phyloP scores from a whole-genome alignment of 2,888 invertebrate species.

The Machimus atricapillus region DNA sequence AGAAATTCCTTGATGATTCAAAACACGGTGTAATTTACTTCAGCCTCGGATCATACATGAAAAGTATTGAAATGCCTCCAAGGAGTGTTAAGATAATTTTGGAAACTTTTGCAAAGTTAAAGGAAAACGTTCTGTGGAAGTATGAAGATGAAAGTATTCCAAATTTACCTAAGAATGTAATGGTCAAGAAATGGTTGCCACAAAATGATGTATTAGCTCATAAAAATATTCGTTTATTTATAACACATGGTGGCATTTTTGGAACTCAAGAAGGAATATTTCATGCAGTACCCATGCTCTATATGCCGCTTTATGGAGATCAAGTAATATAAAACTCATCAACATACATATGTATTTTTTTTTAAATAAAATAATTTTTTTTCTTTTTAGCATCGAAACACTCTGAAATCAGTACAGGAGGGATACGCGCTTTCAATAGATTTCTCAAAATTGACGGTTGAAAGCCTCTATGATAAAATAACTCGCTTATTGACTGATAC shows the following conservation, averaged over 20 bases:
- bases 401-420: conserved; percentile 57
- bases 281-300: conserved; percentile 62
- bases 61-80: conserved; percentile 61
- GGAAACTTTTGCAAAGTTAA: conserved; percentile 61
- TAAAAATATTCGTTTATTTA: conserved; percentile 62
- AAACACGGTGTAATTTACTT: conserved; percentile 63
- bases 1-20: conserved; percentile 60
- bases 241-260: conserved; percentile 63
- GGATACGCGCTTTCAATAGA: conserved; percentile 60
- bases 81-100: conserved; percentile 59
- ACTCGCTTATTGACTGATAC: conserved; percentile 58
- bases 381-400: conserved; percentile 56
- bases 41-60: conserved; percentile 63
- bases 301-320: conserved; percentile 63
- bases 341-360: background rate
- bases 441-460: conserved; percentile 57
- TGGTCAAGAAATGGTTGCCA: conserved; percentile 65
- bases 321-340: conserved; percentile 51
- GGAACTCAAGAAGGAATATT: conserved; percentile 62
- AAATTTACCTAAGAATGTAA: conserved; percentile 61
- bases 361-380: background rate
- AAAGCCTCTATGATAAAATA: conserved; percentile 57
- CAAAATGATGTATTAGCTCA: conserved; percentile 65
- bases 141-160: conserved; percentile 62
- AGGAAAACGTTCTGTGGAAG: conserved; percentile 65